phyloP scores from a whole-genome alignment of 1,140 invertebrate species.

The Drosophila virilis region DNA sequence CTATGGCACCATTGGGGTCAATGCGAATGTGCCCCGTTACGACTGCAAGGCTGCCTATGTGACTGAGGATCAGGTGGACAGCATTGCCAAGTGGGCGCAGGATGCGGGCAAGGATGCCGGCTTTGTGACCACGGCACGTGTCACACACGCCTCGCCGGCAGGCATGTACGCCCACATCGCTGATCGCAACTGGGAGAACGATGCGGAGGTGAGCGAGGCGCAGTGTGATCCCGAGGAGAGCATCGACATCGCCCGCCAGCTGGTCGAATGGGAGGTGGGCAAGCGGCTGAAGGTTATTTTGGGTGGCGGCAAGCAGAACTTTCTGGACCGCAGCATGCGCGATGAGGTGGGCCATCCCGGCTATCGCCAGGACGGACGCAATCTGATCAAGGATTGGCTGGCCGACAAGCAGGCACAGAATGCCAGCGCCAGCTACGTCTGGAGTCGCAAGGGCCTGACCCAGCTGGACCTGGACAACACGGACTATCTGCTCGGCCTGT shows the following conservation, averaged over 20 bases:
- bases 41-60: constrained; percentile 84
- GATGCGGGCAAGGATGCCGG: constrained; percentile 89
- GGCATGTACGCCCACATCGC: constrained; percentile 92
- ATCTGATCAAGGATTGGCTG: constrained; percentile 89
- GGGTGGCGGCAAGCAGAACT: constrained; percentile 90
- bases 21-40: constrained; percentile 86
- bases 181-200: constrained; percentile 91
- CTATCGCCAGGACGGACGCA: constrained; percentile 85
- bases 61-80: constrained; percentile 85
- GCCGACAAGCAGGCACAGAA: constrained; percentile 85
- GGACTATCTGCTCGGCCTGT: constrained; percentile 90
- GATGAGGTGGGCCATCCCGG: constrained; percentile 89
- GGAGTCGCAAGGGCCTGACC: constrained; percentile 87
- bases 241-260: constrained; percentile 90
- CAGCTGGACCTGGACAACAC: constrained; percentile 86
- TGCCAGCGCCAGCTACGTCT: constrained; percentile 87
- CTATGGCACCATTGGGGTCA: constrained; percentile 90
- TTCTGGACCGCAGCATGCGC: constrained; percentile 86
- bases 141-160: constrained; percentile 92
- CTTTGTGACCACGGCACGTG: constrained; percentile 91
- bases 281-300: constrained; percentile 87
- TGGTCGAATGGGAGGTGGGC: constrained; percentile 89
- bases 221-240: constrained; percentile 73
- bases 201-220: constrained; percentile 85
- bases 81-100: constrained; percentile 89